Conservation (phyloP, 2,797 vertebrate species). For the Enoplosus armatus region DNA sequence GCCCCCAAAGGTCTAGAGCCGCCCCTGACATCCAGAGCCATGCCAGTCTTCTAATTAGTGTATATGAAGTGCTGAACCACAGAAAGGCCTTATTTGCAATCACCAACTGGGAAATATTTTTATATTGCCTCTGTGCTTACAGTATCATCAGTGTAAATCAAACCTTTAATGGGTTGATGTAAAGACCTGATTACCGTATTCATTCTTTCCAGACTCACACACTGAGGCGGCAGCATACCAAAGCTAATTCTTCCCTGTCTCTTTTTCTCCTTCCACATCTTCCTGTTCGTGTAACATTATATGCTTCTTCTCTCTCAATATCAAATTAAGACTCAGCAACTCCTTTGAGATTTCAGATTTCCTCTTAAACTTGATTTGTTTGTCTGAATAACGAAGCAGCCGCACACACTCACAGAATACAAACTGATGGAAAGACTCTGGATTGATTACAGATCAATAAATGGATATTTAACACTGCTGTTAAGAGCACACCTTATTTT, state of each 20-base stretch:
- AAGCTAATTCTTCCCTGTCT: not conserved
- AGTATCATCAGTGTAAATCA: constrained; percentile 47
- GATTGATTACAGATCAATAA: constrained; percentile 37
- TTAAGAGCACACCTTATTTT: constrained; percentile 5
- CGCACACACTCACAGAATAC: not conserved
- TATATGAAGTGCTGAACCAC: constrained; percentile 21
- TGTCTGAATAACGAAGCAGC: constrained; percentile 6
- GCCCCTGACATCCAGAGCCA: no score
- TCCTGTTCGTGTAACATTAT: not conserved
- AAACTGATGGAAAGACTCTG: constrained; percentile 3
- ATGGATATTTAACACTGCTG: constrained; percentile 16
- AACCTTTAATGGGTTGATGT: constrained; percentile 12
- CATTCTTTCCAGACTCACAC: not conserved
- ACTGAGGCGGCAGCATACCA: constrained; percentile 12
- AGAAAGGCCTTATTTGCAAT: constrained; percentile 34
- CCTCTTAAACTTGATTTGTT: constrained; percentile 31
- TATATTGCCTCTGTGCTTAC: constrained; percentile 8
- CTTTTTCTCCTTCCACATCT: not conserved
- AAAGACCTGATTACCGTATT: constrained; percentile 9
- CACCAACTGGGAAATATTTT: constrained; percentile 31
- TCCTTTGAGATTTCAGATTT: constrained; percentile 37
- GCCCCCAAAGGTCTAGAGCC: no score
- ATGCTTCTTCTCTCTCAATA: not conserved
- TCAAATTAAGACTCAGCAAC: constrained; percentile 31
- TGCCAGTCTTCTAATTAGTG: constrained; percentile 19